phyloP scores from a whole-genome alignment of 2,888 invertebrate genomes.

The Trichopoda pennipes region DNA sequence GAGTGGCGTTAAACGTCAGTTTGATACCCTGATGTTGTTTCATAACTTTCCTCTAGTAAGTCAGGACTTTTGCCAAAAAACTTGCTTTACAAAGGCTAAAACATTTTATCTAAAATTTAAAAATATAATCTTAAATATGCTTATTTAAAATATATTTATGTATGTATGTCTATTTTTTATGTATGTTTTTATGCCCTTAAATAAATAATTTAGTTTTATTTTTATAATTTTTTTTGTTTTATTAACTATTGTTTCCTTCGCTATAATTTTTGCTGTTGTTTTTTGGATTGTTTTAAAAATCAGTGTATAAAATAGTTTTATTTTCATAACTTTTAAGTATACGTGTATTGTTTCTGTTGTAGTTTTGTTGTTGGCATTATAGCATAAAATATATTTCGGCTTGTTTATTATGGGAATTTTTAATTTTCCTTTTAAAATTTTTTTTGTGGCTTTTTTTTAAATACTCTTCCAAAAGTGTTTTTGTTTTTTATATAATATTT shows the following conservation, averaged over 20 bases:
- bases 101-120: slow-evolving; percentile 64
- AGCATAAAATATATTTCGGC: slow-evolving; percentile 6
- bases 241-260: slow-evolving; percentile 32
- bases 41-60: background rate
- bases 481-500: slow-evolving; percentile 51
- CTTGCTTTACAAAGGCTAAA: slow-evolving; percentile 59
- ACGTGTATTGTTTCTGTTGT: too few species aligned
- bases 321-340: slow-evolving; percentile 30
- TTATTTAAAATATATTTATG: slow-evolving; percentile 30
- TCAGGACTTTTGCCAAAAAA: background rate
- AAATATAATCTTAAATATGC: slow-evolving; percentile 31
- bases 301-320: slow-evolving; percentile 76
- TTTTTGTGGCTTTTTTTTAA: slow-evolving; percentile 58
- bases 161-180: background rate
- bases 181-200: slow-evolving; percentile 29
- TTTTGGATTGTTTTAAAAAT: slow-evolving; percentile 72
- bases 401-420: slow-evolving; percentile 45
- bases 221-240: too few species aligned
- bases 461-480: slow-evolving; percentile 75
- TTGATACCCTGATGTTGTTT: too few species aligned
- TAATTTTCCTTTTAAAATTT: slow-evolving; percentile 30
- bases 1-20: too few species aligned
- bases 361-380: slow-evolving; percentile 45
- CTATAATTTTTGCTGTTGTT: slow-evolving; percentile 38
- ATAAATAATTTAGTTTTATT: slow-evolving; percentile 25